Conservation (phyloP, 2,113 vertebrate species). For the Scophthalmus maximus region DNA sequence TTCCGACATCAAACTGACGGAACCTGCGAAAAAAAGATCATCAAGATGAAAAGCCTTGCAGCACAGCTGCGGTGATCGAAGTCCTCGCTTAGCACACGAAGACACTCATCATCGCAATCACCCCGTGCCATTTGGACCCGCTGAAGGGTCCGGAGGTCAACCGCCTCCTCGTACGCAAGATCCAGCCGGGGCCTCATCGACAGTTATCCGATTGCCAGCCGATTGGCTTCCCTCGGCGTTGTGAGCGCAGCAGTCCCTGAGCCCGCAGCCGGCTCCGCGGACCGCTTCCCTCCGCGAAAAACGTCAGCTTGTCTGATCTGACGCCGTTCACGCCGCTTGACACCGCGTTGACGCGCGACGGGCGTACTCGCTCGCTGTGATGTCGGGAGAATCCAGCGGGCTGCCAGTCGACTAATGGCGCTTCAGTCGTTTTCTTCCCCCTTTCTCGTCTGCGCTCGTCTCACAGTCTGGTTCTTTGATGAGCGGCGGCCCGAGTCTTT, state of each 20-base stretch:
- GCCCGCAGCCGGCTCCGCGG: conserved; percentile 16
- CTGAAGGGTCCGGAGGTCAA: conserved; percentile 72
- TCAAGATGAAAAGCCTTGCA: conserved; percentile 5
- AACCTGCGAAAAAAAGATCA: background rate
- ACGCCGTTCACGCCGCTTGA: conserved; percentile 60
- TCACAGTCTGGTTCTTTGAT: conserved; percentile 31
- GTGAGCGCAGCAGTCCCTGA: conserved; percentile 12
- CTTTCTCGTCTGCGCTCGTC: conserved; percentile 23
- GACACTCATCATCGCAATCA: conserved; percentile 40
- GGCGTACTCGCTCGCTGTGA: conserved; percentile 18
- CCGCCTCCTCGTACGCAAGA: conserved; percentile 42
- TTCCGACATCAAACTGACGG: background rate
- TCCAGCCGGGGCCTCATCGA: conserved; percentile 45
- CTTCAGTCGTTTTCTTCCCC: conserved; percentile 3
- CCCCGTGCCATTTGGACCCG: conserved; percentile 26
- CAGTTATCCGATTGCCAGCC: conserved; percentile 28
- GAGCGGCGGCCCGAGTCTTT: conserved; percentile 35
- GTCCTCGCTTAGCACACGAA: conserved; percentile 21
- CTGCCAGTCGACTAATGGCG: conserved; percentile 33
- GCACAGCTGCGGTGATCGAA: conserved; percentile 25
- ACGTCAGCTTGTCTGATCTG: conserved; percentile 66
- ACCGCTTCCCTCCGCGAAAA: conserved; percentile 47
- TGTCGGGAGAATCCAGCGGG: conserved; percentile 36
- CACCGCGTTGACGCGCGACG: conserved; percentile 44
- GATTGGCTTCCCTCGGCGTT: conserved; percentile 28